Percentiles rank a stretch among this genome's conserved stretches.
These are phyloP conservation scores for Lutjanus argentimaculatus DNA, from an alignment of 2,797 vertebrate species.

Conservation along the genomic window DNA sequence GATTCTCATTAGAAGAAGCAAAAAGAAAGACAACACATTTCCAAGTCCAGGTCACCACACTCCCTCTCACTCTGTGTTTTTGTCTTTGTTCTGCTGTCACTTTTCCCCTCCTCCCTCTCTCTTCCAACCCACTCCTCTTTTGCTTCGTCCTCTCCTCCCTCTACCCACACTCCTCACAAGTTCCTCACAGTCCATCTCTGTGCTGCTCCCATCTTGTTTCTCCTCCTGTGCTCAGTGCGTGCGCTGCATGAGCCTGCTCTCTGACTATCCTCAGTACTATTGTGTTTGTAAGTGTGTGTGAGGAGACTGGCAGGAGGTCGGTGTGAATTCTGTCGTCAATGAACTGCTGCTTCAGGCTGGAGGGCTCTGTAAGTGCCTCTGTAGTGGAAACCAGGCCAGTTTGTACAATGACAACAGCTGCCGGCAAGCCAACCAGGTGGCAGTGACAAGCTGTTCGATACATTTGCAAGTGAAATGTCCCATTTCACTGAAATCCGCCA, in stretches of 20 bases:
- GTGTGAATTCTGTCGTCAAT: constrained; percentile 18
- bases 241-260: neutral
- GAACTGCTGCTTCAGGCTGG: constrained; percentile 41
- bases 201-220: neutral
- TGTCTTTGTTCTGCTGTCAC: constrained; percentile 16
- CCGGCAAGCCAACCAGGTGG: constrained; percentile 36
- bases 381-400: constrained; percentile 23
- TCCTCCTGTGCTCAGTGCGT: neutral
- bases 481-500: constrained; percentile 5
- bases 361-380: constrained; percentile 32
- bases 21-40: constrained; percentile 10
- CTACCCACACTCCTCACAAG: neutral
- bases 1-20: constrained; percentile 31
- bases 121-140: constrained; percentile 22
- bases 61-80: neutral
- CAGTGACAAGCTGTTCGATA: constrained; percentile 25
- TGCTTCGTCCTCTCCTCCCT: neutral
- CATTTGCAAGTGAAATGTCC: constrained; percentile 21
- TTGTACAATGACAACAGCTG: constrained; percentile 44
- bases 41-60: neutral
- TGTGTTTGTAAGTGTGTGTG: neutral
- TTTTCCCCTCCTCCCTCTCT: constrained; percentile 1
- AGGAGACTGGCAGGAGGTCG: constrained; percentile 3
- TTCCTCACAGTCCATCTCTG: constrained; percentile 6
- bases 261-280: neutral